Evolutionary conservation across 2,888 invertebrate genomes (phyloP).

Genomic region (Xylota segnis): DNA sequence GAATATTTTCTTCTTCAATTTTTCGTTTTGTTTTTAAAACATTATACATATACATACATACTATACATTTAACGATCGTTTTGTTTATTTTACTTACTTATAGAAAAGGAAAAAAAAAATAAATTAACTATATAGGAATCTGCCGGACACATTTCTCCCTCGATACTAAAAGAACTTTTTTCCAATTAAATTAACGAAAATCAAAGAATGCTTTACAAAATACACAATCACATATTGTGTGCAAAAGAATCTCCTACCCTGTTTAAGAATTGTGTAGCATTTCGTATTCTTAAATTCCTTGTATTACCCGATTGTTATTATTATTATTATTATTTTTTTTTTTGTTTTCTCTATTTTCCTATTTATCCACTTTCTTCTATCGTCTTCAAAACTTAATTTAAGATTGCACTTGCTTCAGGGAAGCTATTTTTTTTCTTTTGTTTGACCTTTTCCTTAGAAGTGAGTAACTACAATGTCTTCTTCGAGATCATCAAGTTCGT

Average conservation of each 20-base stretch:
- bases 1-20: conserved; percentile 79
- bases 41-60: conserved; percentile 47
- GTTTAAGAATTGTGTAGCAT: conserved; percentile 38
- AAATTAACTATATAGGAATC: conserved; percentile 77
- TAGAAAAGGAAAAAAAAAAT: conserved; percentile 71
- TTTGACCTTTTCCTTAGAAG: conserved; percentile 85
- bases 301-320: conserved; percentile 51
- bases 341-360: conserved; percentile 31
- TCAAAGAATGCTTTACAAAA: conserved; percentile 58
- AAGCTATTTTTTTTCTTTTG: conserved; percentile 40
- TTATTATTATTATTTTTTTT: background rate
- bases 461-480: conserved; percentile 95
- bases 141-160: conserved; percentile 59
- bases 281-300: conserved; percentile 46
- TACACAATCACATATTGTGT: conserved; percentile 7
- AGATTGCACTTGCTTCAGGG: conserved; percentile 72
- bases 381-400: conserved; percentile 53
- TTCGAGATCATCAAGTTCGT: conserved; percentile 94
- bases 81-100: conserved; percentile 50
- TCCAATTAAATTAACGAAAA: conserved; percentile 52
- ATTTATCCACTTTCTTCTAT: conserved; percentile 53
- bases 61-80: conserved; percentile 57
- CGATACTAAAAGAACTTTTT: conserved; percentile 65
- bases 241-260: conserved; percentile 38
- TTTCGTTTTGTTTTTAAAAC: conserved; percentile 56